Base-by-base conservation (phyloP, 2,797 vertebrate species). In the Schizothorax lantsangensis region DNA sequence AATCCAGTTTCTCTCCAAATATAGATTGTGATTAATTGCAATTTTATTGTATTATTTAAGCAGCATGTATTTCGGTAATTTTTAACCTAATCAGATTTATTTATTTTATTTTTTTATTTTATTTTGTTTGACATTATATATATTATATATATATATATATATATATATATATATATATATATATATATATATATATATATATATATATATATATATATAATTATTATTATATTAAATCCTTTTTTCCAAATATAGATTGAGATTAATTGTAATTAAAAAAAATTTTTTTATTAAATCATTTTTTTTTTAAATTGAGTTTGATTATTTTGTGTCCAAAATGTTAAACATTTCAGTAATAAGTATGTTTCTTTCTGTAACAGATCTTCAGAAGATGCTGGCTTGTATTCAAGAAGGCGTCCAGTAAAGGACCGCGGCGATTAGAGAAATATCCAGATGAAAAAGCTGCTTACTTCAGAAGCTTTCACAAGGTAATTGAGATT, bases 371-470 rank as follows among this genome's bases (percentile, higher is more conserved):
- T 89, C 94, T 90, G 26, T 23, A 45, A 68, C 83, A 99, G 98
- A 99, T 99, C 94, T 99, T 97, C 94, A 96, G 98, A 83, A 96
- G 98, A 91, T 99, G 97, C 92, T 99, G 98, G 98, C 93, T 99
- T 89, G 98, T 99, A 91, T 99, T 99, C 95, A 99, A 99, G 94
- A 99, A 99, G 89, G 98, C 98, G 45, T 99, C 98, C 64, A 99
- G 98, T 93, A 99, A 99, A 96, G 98, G 98, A 85, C 98, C 98
- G 10, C 94, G 98, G 68, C 96, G 98, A 85, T 93, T 99, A 91
- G 98, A 99, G 94, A 99, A 99, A 93, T 99, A 99, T 94, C 97
- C 98, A 17, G 98, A 99, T 90, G 98, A 99, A 93, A 99, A 99
- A 90, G 97, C 98, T 83, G 98, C 98, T 0, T 99, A 98, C 94